phyloP scores from a whole-genome alignment of 2,797 vertebrate species.

The Clamator glandarius region DNA sequence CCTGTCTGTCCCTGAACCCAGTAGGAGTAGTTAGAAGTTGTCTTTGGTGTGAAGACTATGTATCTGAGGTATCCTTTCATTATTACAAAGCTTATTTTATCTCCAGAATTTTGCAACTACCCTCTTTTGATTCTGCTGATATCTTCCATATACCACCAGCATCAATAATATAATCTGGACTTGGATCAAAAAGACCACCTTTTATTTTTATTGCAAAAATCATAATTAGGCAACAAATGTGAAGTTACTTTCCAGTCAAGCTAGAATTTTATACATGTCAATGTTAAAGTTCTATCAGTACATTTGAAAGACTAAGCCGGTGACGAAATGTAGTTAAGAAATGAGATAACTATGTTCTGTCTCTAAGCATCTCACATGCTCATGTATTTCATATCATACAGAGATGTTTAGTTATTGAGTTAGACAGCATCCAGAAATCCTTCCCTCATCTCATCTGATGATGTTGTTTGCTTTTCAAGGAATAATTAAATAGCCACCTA shows the following conservation, averaged over 20 bases:
- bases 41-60: neutral
- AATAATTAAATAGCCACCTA: neutral
- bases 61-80: neutral
- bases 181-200: neutral
- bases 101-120: neutral
- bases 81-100: neutral
- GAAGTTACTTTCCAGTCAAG: neutral
- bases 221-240: neutral
- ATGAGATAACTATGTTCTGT: neutral
- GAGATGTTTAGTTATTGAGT: neutral
- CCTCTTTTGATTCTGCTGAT: neutral
- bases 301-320: neutral
- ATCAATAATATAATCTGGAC: neutral
- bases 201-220: neutral
- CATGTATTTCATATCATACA: neutral
- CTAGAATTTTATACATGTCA: neutral
- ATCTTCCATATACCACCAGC: neutral
- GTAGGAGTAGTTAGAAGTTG: neutral
- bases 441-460: neutral
- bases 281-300: neutral
- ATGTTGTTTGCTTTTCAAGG: neutral
- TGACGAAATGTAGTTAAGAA: neutral
- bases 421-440: neutral
- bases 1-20: slow-evolving; percentile 45
- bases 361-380: neutral